Base-by-base conservation (phyloP, 2,888 invertebrate genomes). In the Lasioglossum pauxillum region DNA sequence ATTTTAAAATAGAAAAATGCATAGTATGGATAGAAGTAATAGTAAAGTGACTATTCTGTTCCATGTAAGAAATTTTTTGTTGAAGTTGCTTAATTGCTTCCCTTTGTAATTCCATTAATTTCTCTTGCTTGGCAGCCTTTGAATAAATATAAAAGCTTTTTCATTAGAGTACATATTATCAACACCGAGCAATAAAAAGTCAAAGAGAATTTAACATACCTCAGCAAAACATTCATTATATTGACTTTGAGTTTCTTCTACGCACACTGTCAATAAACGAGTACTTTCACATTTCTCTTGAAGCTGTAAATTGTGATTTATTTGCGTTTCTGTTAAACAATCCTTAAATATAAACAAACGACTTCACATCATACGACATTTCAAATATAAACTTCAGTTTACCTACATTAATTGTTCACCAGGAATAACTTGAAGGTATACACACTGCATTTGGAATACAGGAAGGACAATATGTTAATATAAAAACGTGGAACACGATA, bases 141-240 rank as follows among this genome's bases (percentile, higher is more conserved):
- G 57, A 16, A 83, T 89, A 72, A 83, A 83, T 73, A 88, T 35
- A 77, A 60, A 64, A 12, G 74, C 77, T 57, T 71, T 31, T 31
- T 31, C 46, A 46, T 38, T 60, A 76, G 44, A 7, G 3, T 64
- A 31, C n/a, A 7, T 27, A 35, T 57, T 64, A 27, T 57, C 76
- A 14, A 80, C 46, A 72, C 23, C 23, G n/a, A n/a, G 57, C n/a
- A 78, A 53, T 75, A 57, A 53, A 31, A 10, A 19, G 19, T 4
- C 41, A 44, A 82, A 75, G 19, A 10, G 71, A 80, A 27, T 75
- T n/a, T 16, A 57, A 75, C 88, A 84, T 88, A 94, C 95, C 93
- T 95, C 94, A 23, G 92, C 88, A 60, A 92, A 95, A 84, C 95
- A 95, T 80, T 95, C 93, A 84, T 90, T 92, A 86, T 94, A 95